Percentiles rank a stretch among this genome's conserved stretches.
Conservation (phyloP, 2,113 vertebrate species). For the Thryonomys swinderianus region DNA sequence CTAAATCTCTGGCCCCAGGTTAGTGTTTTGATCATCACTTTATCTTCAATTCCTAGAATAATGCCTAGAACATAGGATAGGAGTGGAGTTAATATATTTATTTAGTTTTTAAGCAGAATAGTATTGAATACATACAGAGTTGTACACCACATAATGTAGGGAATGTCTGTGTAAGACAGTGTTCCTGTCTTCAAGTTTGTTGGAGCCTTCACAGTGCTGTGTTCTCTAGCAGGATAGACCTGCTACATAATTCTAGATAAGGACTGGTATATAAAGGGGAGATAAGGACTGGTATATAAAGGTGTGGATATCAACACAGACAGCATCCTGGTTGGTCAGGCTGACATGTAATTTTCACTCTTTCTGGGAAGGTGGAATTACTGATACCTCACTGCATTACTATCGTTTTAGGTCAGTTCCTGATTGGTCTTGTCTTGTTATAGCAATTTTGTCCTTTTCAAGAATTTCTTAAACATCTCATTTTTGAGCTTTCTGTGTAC, state of each 20-base stretch:
- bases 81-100: constrained; percentile 25
- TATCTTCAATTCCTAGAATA: not conserved
- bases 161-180: not conserved
- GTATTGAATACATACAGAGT: not conserved
- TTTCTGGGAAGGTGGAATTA: not conserved
- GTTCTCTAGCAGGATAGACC: not conserved
- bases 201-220: not conserved
- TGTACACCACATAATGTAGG: not conserved
- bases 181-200: constrained; percentile 14
- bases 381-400: not conserved
- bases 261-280: not conserved
- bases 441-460: not conserved
- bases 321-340: not conserved
- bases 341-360: constrained; percentile 7
- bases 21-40: constrained; percentile 2
- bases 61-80: not conserved
- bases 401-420: constrained; percentile 4
- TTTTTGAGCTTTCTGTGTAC: constrained; percentile 18
- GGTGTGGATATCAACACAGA: not conserved
- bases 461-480: not conserved
- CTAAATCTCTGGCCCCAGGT: not conserved
- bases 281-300: not conserved
- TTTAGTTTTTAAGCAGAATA: constrained; percentile 39
- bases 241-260: constrained; percentile 30
- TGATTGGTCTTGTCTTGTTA: constrained; percentile 11